Evolutionary conservation across 1,140 invertebrate species (phyloP).

Genomic region (Aphis gossypii): DNA sequence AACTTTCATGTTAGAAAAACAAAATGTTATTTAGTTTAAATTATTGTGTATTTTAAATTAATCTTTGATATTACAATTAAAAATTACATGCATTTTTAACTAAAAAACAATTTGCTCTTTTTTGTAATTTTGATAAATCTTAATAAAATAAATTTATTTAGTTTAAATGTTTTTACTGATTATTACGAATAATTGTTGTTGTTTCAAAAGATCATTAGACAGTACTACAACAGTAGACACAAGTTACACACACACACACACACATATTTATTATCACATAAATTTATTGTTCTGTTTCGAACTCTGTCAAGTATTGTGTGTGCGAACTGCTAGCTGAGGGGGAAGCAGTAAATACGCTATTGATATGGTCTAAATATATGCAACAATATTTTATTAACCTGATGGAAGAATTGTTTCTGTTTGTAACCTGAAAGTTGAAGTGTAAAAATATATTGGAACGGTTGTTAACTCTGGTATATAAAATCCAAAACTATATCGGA

Average conservation of each 20-base stretch:
- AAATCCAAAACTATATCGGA: conserved; percentile 52
- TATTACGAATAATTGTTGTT: too few relatives aligned
- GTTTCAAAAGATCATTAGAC: too few relatives aligned
- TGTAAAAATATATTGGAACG: conserved; percentile 39
- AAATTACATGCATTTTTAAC: background rate
- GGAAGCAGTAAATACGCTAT: background rate
- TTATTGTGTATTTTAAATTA: background rate
- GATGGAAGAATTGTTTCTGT: conserved; percentile 43
- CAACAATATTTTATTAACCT: background rate
- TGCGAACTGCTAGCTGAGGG: too few relatives aligned
- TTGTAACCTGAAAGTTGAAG: conserved; percentile 21
- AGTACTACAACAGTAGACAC: too few relatives aligned
- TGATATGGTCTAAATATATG: background rate
- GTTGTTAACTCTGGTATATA: background rate
- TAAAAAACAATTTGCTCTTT: too few relatives aligned
- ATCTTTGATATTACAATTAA: background rate
- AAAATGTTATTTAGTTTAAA: background rate
- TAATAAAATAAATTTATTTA: too few relatives aligned
- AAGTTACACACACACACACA: too few relatives aligned
- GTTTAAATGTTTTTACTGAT: too few relatives aligned
- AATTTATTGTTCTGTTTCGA: too few relatives aligned
- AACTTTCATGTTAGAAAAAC: background rate
- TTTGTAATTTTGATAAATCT: too few relatives aligned
- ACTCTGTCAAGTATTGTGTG: too few relatives aligned
- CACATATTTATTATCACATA: too few relatives aligned